Evolutionary conservation across 2,888 invertebrate genomes (phyloP).

Genomic region (Apamea monoglypha): DNA sequence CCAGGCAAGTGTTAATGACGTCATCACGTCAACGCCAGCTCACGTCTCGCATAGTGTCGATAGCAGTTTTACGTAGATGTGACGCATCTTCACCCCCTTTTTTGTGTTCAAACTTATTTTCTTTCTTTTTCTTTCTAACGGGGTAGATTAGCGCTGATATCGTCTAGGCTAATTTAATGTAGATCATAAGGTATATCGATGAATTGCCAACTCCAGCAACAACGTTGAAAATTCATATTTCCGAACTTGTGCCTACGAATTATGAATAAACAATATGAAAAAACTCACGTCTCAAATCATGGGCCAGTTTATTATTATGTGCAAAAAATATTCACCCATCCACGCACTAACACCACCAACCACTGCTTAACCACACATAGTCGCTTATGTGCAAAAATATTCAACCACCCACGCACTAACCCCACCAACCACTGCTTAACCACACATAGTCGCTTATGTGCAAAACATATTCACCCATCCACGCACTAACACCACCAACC

Average conservation of each 20-base stretch:
- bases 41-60: neutral
- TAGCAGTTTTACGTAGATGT: neutral
- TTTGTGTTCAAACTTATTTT: too few species aligned
- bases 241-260: neutral
- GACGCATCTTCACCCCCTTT: neutral
- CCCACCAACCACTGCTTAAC: neutral
- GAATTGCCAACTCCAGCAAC: neutral
- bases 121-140: neutral
- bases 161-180: neutral
- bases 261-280: neutral
- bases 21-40: neutral
- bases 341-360: neutral
- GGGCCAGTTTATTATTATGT: neutral
- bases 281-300: neutral
- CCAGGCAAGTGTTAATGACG: neutral
- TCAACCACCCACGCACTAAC: neutral
- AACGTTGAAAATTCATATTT: neutral
- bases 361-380: neutral
- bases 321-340: neutral
- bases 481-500: neutral
- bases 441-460: neutral
- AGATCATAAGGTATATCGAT: neutral
- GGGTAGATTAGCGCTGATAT: neutral
- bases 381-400: neutral
- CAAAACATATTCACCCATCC: neutral